Conservation (phyloP, 2,113 vertebrate species). For the Lagopus muta region DNA sequence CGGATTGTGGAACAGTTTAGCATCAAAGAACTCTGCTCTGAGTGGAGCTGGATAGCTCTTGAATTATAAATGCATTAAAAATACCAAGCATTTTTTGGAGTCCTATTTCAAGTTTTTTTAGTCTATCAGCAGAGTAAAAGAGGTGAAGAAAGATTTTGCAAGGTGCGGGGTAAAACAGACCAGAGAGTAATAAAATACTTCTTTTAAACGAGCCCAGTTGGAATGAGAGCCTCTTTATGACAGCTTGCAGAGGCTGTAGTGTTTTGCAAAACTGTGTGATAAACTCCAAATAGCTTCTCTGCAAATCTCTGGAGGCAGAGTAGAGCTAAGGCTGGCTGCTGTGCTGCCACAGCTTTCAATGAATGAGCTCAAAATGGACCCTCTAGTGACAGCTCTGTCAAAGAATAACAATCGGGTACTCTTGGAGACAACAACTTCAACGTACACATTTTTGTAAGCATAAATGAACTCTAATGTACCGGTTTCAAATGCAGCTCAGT, state of each 20-base stretch:
- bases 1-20: not conserved
- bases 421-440: slow-evolving; percentile 21
- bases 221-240: slow-evolving; percentile 63
- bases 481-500: slow-evolving; percentile 6
- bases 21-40: not conserved
- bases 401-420: slow-evolving; percentile 48
- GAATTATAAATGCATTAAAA: slow-evolving; percentile 67
- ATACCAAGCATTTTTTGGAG: slow-evolving; percentile 58
- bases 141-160: slow-evolving; percentile 56
- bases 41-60: slow-evolving; percentile 10
- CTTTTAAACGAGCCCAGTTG: slow-evolving; percentile 60
- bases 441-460: slow-evolving; percentile 31
- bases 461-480: slow-evolving; percentile 23
- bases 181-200: slow-evolving; percentile 49
- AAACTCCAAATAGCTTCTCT: slow-evolving; percentile 65
- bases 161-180: slow-evolving; percentile 55
- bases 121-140: slow-evolving; percentile 31
- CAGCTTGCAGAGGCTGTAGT: slow-evolving; percentile 28
- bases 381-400: slow-evolving; percentile 69
- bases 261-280: slow-evolving; percentile 54
- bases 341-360: slow-evolving; percentile 51
- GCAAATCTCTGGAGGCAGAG: slow-evolving; percentile 60
- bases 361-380: slow-evolving; percentile 60
- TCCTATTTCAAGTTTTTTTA: slow-evolving; percentile 17
- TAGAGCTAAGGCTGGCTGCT: slow-evolving; percentile 45